A percentile compares a stretch with the other conserved stretches of the same genome.
Evolutionary conservation across 2,113 vertebrate genomes (phyloP).

Genomic region (Vimba vimba): DNA sequence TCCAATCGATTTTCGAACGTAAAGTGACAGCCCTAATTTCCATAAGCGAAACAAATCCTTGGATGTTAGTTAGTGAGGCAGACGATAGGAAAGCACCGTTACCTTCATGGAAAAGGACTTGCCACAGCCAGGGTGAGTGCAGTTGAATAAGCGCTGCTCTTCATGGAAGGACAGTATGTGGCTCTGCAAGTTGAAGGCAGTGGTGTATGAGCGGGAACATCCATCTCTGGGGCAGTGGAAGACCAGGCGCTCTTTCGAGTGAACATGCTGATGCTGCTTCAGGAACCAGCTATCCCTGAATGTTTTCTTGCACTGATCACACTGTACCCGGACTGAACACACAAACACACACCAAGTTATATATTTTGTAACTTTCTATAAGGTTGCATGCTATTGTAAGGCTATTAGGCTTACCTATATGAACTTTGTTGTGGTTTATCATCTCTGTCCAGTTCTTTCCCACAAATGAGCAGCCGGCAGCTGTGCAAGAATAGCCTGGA

Average conservation of each 20-base stretch:
- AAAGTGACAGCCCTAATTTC: no score
- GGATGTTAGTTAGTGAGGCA: background rate
- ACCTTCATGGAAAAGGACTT: constrained; percentile 89
- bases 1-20: no score
- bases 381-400: background rate
- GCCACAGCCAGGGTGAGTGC: constrained; percentile 80
- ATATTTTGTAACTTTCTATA: background rate
- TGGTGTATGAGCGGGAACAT: constrained; percentile 89
- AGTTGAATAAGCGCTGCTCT: constrained; percentile 77
- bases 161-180: constrained; percentile 92
- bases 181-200: constrained; percentile 87
- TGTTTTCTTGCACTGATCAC: constrained; percentile 80
- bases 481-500: constrained; percentile 85
- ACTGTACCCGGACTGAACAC: constrained; percentile 65
- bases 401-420: constrained; percentile 74
- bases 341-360: background rate
- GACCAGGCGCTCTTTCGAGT: constrained; percentile 75
- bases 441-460: constrained; percentile 92
- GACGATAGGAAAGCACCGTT: background rate
- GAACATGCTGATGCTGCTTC: constrained; percentile 82
- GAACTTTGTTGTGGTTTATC: constrained; percentile 81
- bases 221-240: constrained; percentile 80
- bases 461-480: constrained; percentile 79
- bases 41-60: background rate
- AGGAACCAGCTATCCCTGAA: constrained; percentile 84